phyloP scores from a whole-genome alignment of 2,888 invertebrate species.

The Caenorhabditis imperialis region DNA sequence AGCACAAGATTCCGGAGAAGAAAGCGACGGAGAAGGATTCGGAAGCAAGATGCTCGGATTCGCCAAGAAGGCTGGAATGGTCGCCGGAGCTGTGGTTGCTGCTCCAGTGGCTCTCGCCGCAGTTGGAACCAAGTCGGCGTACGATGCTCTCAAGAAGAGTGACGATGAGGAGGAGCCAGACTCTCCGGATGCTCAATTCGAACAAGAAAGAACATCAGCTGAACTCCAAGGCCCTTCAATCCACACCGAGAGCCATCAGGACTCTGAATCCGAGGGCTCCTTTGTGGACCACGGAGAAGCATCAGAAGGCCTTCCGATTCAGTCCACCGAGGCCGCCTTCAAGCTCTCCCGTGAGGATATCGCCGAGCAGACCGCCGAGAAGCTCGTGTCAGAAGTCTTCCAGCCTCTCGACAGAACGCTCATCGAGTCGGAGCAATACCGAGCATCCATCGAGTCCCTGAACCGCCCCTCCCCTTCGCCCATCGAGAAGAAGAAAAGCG shows the following conservation, averaged over 20 bases:
- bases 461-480: constrained; percentile 10
- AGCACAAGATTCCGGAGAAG: constrained; percentile 6
- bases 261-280: constrained; percentile 32
- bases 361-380: constrained; percentile 36
- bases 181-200: not conserved
- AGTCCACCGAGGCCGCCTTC: constrained; percentile 36
- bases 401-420: constrained; percentile 37
- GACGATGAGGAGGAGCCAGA: constrained; percentile 36
- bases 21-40: constrained; percentile 41
- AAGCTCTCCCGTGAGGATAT: constrained; percentile 39
- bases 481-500: constrained; percentile 23
- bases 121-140: constrained; percentile 65
- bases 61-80: constrained; percentile 64
- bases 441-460: constrained; percentile 42
- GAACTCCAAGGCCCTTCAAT: constrained; percentile 3
- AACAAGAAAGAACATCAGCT: constrained; percentile 16
- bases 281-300: constrained; percentile 39
- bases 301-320: constrained; percentile 15
- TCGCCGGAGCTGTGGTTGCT: constrained; percentile 66
- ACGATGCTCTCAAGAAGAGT: constrained; percentile 61
- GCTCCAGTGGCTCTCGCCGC: constrained; percentile 66
- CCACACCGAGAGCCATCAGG: constrained; percentile 6
- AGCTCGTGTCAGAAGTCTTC: constrained; percentile 46
- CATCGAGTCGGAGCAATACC: constrained; percentile 37
- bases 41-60: constrained; percentile 50